Base-by-base conservation (phyloP, 2,797 vertebrate genomes). In the Cirrhinus mrigala region DNA sequence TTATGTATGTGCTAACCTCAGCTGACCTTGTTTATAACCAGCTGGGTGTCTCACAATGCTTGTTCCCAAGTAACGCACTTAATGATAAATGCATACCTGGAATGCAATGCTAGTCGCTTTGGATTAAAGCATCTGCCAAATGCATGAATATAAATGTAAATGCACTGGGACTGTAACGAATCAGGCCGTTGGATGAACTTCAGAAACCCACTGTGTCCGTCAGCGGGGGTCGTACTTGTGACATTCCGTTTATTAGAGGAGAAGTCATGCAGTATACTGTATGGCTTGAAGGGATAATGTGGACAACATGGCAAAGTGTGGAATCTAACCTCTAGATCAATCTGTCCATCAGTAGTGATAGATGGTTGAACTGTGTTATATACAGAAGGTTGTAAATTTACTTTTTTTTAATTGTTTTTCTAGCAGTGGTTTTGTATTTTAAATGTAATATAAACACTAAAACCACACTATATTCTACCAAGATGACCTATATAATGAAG, bases 151-250 rank as follows among this genome's bases (percentile, higher is more conserved):
- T 37, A 37, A 64, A 24, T 20, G 68, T 27, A 46, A 60, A 82
- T 82, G 9, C 6, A 14, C 16, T 48, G 44, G 16, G 44, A 46
- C 77, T 79, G 58, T 29, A 64, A 66, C 77, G 2, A 79, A 46
- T 29, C 10, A 22, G 27, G n/a, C 24, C 20, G 14, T 40, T 86
- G 75, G 81, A 48, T 54, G 70, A 50, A 78, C 14, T 78, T 66
- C 60, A 86, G 71, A 60, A 70, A 71, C 71, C 73, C 64, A 71
- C 62, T 27, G 37, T 48, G 71, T 29, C n/a, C 11, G 56, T 73
- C 85, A 79, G 75, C 15, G 22, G 40, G 37, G 80, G 24, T 14
- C 75, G 52, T 58, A 46, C 6, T 33, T 62, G 24, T 73, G 69
- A 46, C 52, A 58, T 82, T 58, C 22, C 1, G 3, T 44, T 70